These are phyloP conservation scores for Drosophila repleta DNA, from an alignment of 1,140 invertebrate species.

Conservation along the genomic window DNA sequence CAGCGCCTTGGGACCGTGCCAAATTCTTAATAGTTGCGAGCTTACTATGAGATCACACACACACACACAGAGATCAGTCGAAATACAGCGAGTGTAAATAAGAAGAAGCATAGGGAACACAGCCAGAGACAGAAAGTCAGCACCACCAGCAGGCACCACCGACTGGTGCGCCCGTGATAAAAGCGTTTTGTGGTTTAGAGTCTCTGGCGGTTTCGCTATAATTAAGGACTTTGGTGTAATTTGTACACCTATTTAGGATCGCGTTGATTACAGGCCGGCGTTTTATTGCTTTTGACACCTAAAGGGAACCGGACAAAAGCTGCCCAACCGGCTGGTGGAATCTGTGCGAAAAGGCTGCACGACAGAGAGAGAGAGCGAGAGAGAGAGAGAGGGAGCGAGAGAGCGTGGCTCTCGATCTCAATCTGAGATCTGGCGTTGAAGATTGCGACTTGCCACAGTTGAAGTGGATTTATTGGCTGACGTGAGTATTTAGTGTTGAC, in stretches of 20 bases:
- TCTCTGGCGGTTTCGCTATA: conserved; percentile 80
- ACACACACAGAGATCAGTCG: conserved; percentile 11
- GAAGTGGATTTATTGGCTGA: conserved; percentile 84
- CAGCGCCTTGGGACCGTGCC: conserved; percentile 66
- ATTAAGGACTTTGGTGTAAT: conserved; percentile 84
- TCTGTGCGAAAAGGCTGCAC: conserved; percentile 68
- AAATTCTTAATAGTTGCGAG: conserved; percentile 82
- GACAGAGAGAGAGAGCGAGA: conserved; percentile 1
- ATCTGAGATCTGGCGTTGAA: conserved; percentile 39
- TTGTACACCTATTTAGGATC: conserved; percentile 84
- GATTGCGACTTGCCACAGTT: conserved; percentile 62
- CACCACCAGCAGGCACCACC: conserved; percentile 1
- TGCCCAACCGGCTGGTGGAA: conserved; percentile 39
- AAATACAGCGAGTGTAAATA: conserved; percentile 35
- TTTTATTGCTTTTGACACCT: conserved; percentile 84
- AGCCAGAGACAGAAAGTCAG: conserved; percentile 13
- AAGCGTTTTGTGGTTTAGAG: conserved; percentile 70
- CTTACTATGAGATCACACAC: conserved; percentile 57
- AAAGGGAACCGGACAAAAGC: conserved; percentile 71
- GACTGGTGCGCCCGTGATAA: conserved; percentile 18
- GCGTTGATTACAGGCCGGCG: conserved; percentile 84
- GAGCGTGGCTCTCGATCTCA: conserved; percentile 38
- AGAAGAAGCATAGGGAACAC: conserved; percentile 3
- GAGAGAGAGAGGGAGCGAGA: not conserved
- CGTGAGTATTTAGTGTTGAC: conserved; percentile 84